Evolutionary conservation across 2,888 invertebrate species (phyloP).

Genomic region (Tanytarsus gracilentus): DNA sequence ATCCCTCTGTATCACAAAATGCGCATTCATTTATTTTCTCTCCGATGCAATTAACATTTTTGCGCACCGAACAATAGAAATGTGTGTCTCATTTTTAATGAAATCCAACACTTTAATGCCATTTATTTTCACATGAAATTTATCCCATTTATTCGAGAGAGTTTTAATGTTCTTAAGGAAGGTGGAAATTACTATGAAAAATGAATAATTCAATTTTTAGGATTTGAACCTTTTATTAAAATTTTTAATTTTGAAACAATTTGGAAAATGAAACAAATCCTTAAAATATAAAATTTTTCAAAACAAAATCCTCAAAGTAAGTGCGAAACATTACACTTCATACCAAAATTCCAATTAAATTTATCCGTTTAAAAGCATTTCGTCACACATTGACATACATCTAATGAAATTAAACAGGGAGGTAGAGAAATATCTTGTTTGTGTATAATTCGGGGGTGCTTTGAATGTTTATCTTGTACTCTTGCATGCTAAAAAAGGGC

Average conservation of each 20-base stretch:
- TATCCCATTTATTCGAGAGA: constrained; percentile 3
- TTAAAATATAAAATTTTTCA: not conserved
- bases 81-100: constrained; percentile 14
- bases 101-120: constrained; percentile 19
- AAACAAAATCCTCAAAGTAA: not conserved
- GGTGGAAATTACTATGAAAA: too few species aligned
- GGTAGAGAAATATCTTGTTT: not conserved
- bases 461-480: not conserved
- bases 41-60: constrained; percentile 6
- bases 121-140: constrained; percentile 19
- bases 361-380: constrained; percentile 16
- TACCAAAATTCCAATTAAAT: constrained; percentile 24
- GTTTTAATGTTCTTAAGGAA: too few species aligned
- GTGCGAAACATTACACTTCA: not conserved
- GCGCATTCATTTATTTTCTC: not conserved
- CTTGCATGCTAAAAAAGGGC: not conserved
- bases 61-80: not conserved
- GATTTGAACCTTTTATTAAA: too few species aligned
- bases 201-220: too few species aligned
- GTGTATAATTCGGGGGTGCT: not conserved
- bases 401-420: constrained; percentile 3
- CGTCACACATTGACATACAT: constrained; percentile 23
- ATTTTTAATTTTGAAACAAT: too few species aligned
- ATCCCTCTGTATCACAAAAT: not conserved
- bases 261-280: too few species aligned